phyloP scores from a whole-genome alignment of 2,797 vertebrate species.

The Coregonus ussuriensis region DNA sequence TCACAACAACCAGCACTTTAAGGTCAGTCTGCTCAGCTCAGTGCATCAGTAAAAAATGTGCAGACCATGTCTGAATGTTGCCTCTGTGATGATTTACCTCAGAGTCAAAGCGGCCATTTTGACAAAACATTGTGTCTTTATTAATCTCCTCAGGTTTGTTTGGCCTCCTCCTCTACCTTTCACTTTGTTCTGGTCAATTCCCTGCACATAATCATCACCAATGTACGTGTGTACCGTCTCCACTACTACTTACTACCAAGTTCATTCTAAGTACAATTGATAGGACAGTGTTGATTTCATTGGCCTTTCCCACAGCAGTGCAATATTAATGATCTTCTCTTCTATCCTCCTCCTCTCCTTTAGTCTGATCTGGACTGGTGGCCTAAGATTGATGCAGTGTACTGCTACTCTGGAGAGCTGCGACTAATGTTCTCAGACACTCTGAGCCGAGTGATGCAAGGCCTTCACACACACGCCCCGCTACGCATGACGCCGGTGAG shows the following conservation, averaged over 20 bases:
- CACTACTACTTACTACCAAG: not conserved
- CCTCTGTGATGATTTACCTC: not conserved
- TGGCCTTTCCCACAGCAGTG: not conserved
- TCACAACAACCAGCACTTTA: conserved; percentile 98
- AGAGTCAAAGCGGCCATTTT: not conserved
- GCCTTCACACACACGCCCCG: conserved; percentile 82
- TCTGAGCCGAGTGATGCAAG: conserved; percentile 86
- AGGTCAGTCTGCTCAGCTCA: conserved; percentile 87
- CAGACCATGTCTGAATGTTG: not conserved
- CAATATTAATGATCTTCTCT: conserved; percentile 1
- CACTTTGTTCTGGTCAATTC: conserved; percentile 99
- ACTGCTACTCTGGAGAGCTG: conserved; percentile 95
- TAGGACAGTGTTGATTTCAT: not conserved
- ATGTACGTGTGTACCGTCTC: conserved; percentile 79
- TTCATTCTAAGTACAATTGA: not conserved
- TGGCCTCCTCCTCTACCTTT: conserved; percentile 92
- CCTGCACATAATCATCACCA: conserved; percentile 97
- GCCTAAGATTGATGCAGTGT: conserved; percentile 95
- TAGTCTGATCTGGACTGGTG: conserved; percentile 98
- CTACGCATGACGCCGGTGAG: conserved; percentile 92
- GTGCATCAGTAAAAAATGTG: conserved; percentile 41
- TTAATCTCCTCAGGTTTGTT: conserved; percentile 83
- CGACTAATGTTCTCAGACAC: conserved; percentile 97
- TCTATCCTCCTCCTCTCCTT: conserved; percentile 13
- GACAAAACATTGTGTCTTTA: not conserved